phyloP scores from a whole-genome alignment of 2,113 vertebrate genomes.

The Silurus asotus region DNA sequence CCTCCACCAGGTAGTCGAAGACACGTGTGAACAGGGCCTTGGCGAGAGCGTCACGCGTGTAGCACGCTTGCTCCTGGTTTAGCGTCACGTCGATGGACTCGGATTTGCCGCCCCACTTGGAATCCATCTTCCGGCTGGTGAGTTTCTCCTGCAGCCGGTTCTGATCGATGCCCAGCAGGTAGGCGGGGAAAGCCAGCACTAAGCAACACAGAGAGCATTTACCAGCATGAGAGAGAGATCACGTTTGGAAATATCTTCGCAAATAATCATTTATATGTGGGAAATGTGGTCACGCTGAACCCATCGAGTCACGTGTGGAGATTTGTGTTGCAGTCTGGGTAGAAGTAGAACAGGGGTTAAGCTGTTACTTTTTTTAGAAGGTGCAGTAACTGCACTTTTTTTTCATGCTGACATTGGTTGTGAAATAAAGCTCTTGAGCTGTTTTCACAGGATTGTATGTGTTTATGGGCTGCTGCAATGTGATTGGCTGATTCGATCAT shows the following conservation, averaged over 20 bases:
- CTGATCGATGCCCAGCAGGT: slow-evolving; percentile 87
- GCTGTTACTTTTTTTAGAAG: too few relatives aligned
- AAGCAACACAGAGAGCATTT: slow-evolving; percentile 32
- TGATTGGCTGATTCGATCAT: too few relatives aligned
- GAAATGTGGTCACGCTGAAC: background rate
- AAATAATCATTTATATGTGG: background rate
- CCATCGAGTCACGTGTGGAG: background rate
- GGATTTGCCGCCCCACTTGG: slow-evolving; percentile 89
- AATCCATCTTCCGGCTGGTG: slow-evolving; percentile 95
- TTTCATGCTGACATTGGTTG: too few relatives aligned
- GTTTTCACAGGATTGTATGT: too few relatives aligned
- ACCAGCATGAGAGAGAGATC: background rate
- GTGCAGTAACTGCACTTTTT: too few relatives aligned
- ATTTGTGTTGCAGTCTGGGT: background rate
- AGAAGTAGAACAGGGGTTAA: too few relatives aligned
- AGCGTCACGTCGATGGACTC: slow-evolving; percentile 94
- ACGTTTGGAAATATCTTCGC: background rate
- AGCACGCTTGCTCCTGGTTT: slow-evolving; percentile 90
- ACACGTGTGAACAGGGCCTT: slow-evolving; percentile 89
- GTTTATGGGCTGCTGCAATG: too few relatives aligned
- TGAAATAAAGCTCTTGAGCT: too few relatives aligned
- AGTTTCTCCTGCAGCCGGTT: slow-evolving; percentile 87
- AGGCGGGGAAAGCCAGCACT: slow-evolving; percentile 93
- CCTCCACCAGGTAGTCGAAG: slow-evolving; percentile 96
- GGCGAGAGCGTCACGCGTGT: slow-evolving; percentile 89